Conservation (phyloP, 2,888 invertebrate species). For the Megaustenia siamemsis region DNA sequence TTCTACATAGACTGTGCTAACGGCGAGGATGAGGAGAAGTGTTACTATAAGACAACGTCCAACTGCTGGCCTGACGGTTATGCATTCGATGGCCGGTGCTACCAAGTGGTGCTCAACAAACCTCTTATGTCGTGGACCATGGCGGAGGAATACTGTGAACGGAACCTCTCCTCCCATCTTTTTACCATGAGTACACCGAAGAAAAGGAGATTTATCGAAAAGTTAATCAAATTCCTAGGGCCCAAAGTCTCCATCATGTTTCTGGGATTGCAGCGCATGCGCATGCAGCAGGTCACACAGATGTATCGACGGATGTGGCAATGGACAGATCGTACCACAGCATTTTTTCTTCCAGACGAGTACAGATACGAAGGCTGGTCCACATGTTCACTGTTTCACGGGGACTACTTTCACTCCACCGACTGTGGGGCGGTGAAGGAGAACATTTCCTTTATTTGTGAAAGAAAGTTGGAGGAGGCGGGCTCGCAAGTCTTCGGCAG, state of each 20-base stretch:
- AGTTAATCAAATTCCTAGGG: background rate
- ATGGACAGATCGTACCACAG: slow-evolving; percentile 55
- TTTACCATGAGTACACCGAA: slow-evolving; percentile 7
- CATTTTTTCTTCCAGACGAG: slow-evolving; percentile 52
- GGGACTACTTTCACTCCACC: slow-evolving; percentile 48
- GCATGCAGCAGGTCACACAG: slow-evolving; percentile 43
- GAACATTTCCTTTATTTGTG: slow-evolving; percentile 44
- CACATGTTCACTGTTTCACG: slow-evolving; percentile 47
- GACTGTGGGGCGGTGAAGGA: slow-evolving; percentile 12
- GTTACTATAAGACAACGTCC: slow-evolving; percentile 4
- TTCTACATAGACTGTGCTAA: slow-evolving; percentile 37
- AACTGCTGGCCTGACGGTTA: slow-evolving; percentile 32
- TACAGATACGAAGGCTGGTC: slow-evolving; percentile 53
- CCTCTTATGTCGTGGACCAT: slow-evolving; percentile 35
- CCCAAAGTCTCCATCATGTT: background rate
- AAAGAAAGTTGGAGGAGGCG: background rate
- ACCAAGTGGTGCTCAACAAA: slow-evolving; percentile 1
- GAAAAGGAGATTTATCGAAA: background rate
- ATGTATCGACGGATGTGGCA: slow-evolving; percentile 55
- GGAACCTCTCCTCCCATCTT: slow-evolving; percentile 17
- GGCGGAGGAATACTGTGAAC: slow-evolving; percentile 44
- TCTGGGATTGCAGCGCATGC: slow-evolving; percentile 46
- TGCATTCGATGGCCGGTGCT: background rate
- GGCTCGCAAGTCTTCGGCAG: background rate
- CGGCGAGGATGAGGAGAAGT: slow-evolving; percentile 50